phyloP scores from a whole-genome alignment of 2,113 vertebrate genomes.

The Pangasianodon hypophthalmus region DNA sequence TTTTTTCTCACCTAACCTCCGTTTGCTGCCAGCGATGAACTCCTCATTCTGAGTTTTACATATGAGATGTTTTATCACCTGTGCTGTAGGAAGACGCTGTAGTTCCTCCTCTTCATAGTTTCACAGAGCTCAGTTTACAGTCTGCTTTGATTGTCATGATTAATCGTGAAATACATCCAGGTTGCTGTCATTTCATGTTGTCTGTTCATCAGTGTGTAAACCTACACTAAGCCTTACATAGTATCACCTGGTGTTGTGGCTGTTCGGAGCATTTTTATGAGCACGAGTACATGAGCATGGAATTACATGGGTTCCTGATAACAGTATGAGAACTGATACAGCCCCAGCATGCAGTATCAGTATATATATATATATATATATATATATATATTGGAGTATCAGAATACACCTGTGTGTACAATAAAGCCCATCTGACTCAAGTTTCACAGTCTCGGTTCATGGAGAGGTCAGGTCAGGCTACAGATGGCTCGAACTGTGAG shows the following conservation, averaged over 20 bases:
- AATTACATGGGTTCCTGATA: neutral
- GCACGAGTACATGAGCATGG: neutral
- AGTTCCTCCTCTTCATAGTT: too few species aligned
- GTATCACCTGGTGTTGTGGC: neutral
- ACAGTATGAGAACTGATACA: neutral
- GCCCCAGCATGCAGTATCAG: neutral
- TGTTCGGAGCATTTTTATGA: neutral
- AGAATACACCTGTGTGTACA: constrained; percentile 21
- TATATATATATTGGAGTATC: neutral
- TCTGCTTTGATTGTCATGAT: too few species aligned
- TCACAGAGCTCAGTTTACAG: too few species aligned
- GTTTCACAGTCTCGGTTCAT: constrained; percentile 34
- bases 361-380: too few species aligned
- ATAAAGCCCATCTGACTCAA: constrained; percentile 19
- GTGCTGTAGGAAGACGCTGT: too few species aligned
- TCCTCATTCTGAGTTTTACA: too few species aligned
- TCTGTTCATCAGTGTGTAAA: neutral
- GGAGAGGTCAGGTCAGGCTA: constrained; percentile 39
- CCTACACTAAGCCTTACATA: neutral
- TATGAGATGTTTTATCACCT: too few species aligned
- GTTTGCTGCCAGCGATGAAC: too few species aligned
- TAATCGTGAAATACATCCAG: too few species aligned
- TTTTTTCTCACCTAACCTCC: too few species aligned
- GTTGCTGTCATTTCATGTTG: neutral
- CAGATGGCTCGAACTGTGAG: constrained; percentile 47